These are phyloP conservation scores for Lithosia quadra DNA, from an alignment of 2,888 invertebrate species.

Conservation along the genomic window DNA sequence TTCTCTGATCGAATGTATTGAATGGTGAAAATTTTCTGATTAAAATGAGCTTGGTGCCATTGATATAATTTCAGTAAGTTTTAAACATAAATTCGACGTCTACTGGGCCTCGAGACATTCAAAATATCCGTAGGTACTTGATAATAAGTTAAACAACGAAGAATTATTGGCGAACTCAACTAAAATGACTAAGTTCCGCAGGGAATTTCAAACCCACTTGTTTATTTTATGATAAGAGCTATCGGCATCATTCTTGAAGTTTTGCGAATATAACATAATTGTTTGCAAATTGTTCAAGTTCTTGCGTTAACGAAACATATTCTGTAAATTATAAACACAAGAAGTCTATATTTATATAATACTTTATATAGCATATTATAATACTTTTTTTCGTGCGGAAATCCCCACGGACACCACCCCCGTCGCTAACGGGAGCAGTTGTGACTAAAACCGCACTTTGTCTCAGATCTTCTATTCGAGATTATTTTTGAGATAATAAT, in stretches of 20 bases:
- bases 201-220: background rate
- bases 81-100: too few species aligned
- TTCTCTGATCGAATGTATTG: background rate
- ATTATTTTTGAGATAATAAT: too few species aligned
- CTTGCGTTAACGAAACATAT: background rate
- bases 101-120: background rate
- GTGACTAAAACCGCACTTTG: too few species aligned
- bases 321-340: background rate
- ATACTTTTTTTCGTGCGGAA: too few species aligned
- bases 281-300: background rate
- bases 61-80: background rate
- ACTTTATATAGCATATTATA: too few species aligned
- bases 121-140: constrained; percentile 1
- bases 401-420: too few species aligned
- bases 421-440: too few species aligned
- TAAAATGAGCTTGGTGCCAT: background rate
- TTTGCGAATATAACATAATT: background rate
- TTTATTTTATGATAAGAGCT: constrained; percentile 3
- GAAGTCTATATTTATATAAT: too few species aligned
- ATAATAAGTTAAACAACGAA: constrained; percentile 2
- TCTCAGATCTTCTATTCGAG: too few species aligned
- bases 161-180: constrained; percentile 4
- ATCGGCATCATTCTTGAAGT: background rate
- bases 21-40: background rate
- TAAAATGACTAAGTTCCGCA: background rate